Base-by-base conservation (phyloP, 2,797 vertebrate genomes). In the Chelonia mydas region DNA sequence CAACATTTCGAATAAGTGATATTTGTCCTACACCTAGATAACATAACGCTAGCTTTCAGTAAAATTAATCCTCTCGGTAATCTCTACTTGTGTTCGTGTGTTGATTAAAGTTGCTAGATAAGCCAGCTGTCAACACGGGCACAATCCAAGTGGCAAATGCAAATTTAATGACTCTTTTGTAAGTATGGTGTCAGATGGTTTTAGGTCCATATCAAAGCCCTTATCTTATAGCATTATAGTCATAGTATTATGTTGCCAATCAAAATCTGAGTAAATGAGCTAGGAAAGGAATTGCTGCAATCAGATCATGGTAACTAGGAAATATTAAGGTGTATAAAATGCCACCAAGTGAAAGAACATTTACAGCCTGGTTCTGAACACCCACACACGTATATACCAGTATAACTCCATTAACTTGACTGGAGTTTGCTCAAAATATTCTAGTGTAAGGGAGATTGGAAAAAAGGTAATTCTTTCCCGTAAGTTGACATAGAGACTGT, bases 261-360 rank as follows among this genome's bases (percentile, higher is more conserved):
- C 84, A 76, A 90, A 83, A 80, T 51, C 82, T 85, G 88, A 90
- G 86, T 51, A 83, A 83, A 86, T 94, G 59, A 96, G 86, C 80
- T 61, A 91, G 27, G 50, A 80, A 94, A 89, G 88, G 84, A 94
- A 92, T 90, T 76, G 47, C 12, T 41, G 47, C 76, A 76, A 55
- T 86, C 89, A 82, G 50, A 87, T 54, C 11, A 17, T 0, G 1
- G 77, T 61, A 45, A 81, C 91, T 78, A 89, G 90, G 85, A 94
- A 21, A 21, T 72, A 68, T 81, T 76, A 89, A 77, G 54, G 11
- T 11, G 11, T n/a, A 13, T 2, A 53, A 91, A 92, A 90, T 81
- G 74, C 11, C 72, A 45, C 45, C 41, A 4, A 33, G 78, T 45
- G 78, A 83, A 74, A 83, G 49, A 90, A 57, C 1, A 9, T 33